These are phyloP conservation scores for Drosophila neoperkinsi DNA, from an alignment of 2,888 invertebrate genomes.

Conservation along the genomic window DNA sequence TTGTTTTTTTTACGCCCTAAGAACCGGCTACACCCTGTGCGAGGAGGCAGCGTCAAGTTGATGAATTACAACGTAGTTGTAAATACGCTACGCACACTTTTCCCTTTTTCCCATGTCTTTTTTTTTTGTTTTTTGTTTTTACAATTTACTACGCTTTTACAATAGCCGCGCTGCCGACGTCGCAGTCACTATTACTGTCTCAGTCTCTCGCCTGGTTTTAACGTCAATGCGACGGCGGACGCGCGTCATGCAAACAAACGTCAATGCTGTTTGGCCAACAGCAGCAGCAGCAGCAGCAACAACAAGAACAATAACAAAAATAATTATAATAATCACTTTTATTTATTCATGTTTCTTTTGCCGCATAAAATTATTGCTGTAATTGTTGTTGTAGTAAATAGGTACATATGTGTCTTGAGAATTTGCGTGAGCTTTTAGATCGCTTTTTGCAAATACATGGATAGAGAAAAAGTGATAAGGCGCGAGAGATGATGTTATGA, in stretches of 20 bases:
- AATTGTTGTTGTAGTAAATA: constrained; percentile 7
- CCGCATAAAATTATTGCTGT: constrained; percentile 53
- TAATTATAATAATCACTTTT: constrained; percentile 38
- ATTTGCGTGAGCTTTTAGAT: constrained; percentile 30
- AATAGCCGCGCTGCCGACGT: constrained; percentile 40
- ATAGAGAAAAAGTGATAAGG: constrained; percentile 3
- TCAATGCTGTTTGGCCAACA: constrained; percentile 56
- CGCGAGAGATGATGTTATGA: constrained; percentile 20
- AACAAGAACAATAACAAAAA: constrained; percentile 18
- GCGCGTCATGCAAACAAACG: constrained; percentile 68
- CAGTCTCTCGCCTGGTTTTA: constrained; percentile 14
- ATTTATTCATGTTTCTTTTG: constrained; percentile 50
- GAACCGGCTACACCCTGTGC: constrained; percentile 44
- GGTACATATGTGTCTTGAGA: constrained; percentile 4
- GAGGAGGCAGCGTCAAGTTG: constrained; percentile 40
- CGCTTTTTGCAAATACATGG: constrained; percentile 11
- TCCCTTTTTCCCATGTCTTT: background rate
- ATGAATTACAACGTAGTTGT: constrained; percentile 73
- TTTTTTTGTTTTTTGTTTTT: constrained; percentile 9
- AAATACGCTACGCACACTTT: constrained; percentile 46
- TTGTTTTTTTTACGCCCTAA: constrained; percentile 50
- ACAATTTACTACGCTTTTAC: constrained; percentile 69
- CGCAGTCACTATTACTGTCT: constrained; percentile 14
- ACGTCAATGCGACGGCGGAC: constrained; percentile 22
- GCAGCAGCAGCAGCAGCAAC: constrained; percentile 26